phyloP scores from a whole-genome alignment of 2,888 invertebrate genomes.

The Cephus runcator region DNA sequence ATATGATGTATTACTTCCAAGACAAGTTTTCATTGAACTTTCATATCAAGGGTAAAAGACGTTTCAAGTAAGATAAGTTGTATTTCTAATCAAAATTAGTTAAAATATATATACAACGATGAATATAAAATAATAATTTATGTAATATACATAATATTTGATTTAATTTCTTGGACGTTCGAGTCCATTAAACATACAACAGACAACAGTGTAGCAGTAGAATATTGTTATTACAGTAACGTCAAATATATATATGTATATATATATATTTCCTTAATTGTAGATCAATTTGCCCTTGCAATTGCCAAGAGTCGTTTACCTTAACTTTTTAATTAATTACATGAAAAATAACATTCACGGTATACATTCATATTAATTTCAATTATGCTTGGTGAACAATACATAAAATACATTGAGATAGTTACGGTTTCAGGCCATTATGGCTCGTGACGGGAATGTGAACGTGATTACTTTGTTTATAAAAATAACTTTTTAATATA shows the following conservation, averaged over 20 bases:
- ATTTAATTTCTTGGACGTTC: slow-evolving; percentile 51
- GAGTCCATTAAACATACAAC: slow-evolving; percentile 58
- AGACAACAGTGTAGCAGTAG: slow-evolving; percentile 63
- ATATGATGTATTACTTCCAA: background rate
- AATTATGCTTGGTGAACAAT: slow-evolving; percentile 49
- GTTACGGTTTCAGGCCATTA: slow-evolving; percentile 54
- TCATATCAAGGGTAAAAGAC: background rate
- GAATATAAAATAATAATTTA: slow-evolving; percentile 63
- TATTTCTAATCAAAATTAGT: slow-evolving; percentile 55
- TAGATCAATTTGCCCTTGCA: slow-evolving; percentile 44
- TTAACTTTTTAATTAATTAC: slow-evolving; percentile 48
- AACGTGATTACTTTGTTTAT: slow-evolving; percentile 42
- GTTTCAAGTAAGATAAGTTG: slow-evolving; percentile 49
- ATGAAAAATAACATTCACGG: slow-evolving; percentile 58
- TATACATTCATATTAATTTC: slow-evolving; percentile 54
- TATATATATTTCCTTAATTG: slow-evolving; percentile 37
- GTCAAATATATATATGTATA: slow-evolving; percentile 46
- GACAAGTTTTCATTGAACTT: background rate
- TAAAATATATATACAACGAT: slow-evolving; percentile 61
- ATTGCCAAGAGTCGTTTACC: slow-evolving; percentile 39
- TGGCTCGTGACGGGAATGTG: slow-evolving; percentile 56
- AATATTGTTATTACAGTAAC: slow-evolving; percentile 62
- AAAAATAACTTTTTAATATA: slow-evolving; percentile 56
- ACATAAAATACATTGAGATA: slow-evolving; percentile 55
- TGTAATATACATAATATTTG: slow-evolving; percentile 61